Evolutionary conservation across 2,113 vertebrate genomes (phyloP).

Genomic region (Corythaeola cristata): DNA sequence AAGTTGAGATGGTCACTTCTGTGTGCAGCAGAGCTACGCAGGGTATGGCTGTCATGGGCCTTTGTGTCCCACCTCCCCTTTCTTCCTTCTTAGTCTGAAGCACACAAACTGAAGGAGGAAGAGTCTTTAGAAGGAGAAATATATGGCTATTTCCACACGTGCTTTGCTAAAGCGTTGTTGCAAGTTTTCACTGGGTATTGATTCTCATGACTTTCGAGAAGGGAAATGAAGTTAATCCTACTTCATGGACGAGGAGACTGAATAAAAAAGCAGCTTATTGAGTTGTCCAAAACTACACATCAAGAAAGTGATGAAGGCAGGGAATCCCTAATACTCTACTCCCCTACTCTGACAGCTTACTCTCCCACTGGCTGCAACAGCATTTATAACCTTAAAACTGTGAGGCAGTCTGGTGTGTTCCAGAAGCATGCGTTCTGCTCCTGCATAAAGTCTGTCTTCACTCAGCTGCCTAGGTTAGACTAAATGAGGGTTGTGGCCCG

Average conservation of each 20-base stretch:
- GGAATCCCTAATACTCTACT: neutral
- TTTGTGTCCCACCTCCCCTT: neutral
- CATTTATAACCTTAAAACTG: neutral
- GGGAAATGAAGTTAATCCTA: neutral
- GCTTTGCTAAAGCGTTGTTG: neutral
- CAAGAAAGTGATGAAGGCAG: neutral
- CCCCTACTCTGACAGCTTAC: neutral
- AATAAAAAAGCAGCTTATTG: neutral
- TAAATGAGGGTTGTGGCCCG: too few relatives aligned
- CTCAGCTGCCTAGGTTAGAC: neutral
- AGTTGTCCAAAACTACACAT: neutral
- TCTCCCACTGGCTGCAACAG: neutral
- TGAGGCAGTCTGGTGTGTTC: neutral
- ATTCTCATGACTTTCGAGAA: neutral
- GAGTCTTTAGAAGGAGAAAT: neutral
- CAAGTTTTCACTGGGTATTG: neutral
- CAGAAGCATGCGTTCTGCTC: neutral
- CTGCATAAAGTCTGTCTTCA: neutral
- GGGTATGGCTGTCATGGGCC: neutral
- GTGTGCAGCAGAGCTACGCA: accelerated
- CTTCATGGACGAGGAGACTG: neutral
- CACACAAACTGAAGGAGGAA: neutral
- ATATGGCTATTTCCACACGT: accelerated
- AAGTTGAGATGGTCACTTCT: neutral
- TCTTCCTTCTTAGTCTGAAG: neutral